Conservation (phyloP, 2,113 vertebrate genomes). For the Sterrhoptilus dennistouni region DNA sequence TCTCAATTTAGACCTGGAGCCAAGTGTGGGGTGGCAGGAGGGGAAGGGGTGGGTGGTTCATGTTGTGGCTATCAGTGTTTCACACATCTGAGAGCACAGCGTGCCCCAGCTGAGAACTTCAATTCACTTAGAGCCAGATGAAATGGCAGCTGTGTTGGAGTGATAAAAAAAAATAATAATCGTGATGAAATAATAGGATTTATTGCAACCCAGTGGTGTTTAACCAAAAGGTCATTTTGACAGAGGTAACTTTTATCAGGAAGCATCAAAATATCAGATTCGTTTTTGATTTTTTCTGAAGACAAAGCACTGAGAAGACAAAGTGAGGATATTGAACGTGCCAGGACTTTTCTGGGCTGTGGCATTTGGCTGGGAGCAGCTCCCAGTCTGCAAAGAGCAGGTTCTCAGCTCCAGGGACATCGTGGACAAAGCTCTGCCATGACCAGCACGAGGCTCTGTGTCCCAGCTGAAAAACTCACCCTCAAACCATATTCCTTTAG, state of each 20-base stretch:
- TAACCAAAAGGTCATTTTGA: conserved; percentile 54
- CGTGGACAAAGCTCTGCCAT: fast-evolving
- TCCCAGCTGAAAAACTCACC: neutral
- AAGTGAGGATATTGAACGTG: neutral
- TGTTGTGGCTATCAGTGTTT: neutral
- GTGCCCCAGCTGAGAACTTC: conserved; percentile 56
- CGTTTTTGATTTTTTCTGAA: neutral
- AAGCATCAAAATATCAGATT: conserved; percentile 2
- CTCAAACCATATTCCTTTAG: neutral
- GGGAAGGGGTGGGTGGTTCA: neutral
- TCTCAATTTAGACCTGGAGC: neutral
- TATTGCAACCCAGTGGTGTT: conserved; percentile 40
- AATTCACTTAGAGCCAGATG: conserved; percentile 54
- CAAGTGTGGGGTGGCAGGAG: neutral
- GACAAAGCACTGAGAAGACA: neutral
- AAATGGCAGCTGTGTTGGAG: conserved; percentile 48
- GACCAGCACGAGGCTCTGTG: neutral
- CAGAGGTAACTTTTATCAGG: conserved; percentile 12
- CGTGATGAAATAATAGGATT: conserved; percentile 30
- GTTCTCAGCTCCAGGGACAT: neutral
- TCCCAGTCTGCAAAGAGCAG: neutral
- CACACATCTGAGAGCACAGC: neutral
- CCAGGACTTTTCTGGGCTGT: neutral
- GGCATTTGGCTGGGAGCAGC: neutral
- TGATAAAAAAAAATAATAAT: conserved; percentile 24